Percentiles rank a stretch among this genome's conserved stretches.
phyloP scores from a whole-genome alignment of 1,140 invertebrate genomes.

The Oreohelix idahoensis region DNA sequence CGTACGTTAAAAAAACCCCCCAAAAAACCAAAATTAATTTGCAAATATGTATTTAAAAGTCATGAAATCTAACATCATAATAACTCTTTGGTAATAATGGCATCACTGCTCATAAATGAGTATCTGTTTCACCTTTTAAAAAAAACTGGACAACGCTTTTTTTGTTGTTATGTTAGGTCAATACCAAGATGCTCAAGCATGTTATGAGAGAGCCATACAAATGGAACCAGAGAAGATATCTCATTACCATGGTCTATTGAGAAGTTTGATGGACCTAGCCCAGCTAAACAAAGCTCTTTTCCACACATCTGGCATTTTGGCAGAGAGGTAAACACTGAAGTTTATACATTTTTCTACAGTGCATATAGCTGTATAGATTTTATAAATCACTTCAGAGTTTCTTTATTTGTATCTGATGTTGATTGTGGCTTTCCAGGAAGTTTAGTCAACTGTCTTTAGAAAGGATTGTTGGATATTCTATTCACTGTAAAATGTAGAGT shows the following conservation, averaged over 20 bases:
- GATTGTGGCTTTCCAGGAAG: no score
- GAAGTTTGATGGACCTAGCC: constrained; percentile 75
- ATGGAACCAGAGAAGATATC: constrained; percentile 69
- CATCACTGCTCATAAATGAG: neutral
- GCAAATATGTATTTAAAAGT: no score
- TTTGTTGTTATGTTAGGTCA: constrained; percentile 61
- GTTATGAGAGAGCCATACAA: constrained; percentile 75
- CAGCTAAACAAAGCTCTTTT: constrained; percentile 74
- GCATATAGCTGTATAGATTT: no score
- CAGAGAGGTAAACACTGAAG: constrained; percentile 56
- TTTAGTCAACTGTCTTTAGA: no score
- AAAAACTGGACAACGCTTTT: neutral
- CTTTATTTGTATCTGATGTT: no score
- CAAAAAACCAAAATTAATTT: no score
- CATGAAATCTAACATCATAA: no score
- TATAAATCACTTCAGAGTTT: no score
- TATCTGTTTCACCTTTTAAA: neutral
- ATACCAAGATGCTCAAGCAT: constrained; percentile 76
- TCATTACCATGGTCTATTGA: constrained; percentile 74
- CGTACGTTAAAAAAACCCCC: no score
- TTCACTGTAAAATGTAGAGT: no score
- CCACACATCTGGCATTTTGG: constrained; percentile 72
- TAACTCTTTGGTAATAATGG: neutral
- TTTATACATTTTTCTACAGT: no score
- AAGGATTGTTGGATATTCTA: no score